phyloP scores from a whole-genome alignment of 2,888 invertebrate species.

The Drosophila mercatorum region DNA sequence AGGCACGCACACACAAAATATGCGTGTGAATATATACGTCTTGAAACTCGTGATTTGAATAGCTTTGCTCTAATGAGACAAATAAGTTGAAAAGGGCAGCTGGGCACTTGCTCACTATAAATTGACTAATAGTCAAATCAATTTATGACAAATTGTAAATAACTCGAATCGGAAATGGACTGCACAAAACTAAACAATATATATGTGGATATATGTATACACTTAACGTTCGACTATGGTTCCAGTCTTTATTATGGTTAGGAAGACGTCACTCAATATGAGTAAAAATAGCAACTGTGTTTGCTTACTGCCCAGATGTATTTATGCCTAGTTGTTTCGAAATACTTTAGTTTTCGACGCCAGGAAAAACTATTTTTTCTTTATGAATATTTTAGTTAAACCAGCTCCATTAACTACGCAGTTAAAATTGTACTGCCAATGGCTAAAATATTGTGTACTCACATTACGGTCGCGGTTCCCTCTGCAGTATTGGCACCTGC shows the following conservation, averaged over 20 bases:
- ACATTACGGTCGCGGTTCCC: slow-evolving; percentile 56
- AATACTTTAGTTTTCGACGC: too few relatives aligned
- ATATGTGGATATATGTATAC: not conserved
- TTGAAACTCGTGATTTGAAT: slow-evolving; percentile 48
- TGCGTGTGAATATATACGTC: slow-evolving; percentile 8
- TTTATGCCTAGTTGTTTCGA: not conserved
- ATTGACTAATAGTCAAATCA: not conserved
- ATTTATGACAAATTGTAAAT: not conserved
- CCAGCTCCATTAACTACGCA: not conserved
- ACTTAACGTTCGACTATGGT: too few relatives aligned
- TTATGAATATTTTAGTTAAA: not conserved
- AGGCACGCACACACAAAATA: slow-evolving; percentile 7
- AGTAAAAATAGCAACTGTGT: too few relatives aligned
- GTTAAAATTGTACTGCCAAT: not conserved
- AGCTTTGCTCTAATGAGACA: slow-evolving; percentile 13
- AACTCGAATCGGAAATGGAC: too few relatives aligned
- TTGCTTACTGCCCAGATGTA: too few relatives aligned
- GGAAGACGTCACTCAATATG: too few relatives aligned
- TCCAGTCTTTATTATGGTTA: too few relatives aligned
- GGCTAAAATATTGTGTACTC: slow-evolving; percentile 41
- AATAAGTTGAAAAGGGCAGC: slow-evolving; percentile 4
- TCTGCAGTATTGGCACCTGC: slow-evolving; percentile 63
- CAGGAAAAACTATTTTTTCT: not conserved
- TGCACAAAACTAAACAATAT: too few relatives aligned
- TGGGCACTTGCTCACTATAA: not conserved